phyloP scores from a whole-genome alignment of 1,140 invertebrate genomes.

The Drosophila kepulauana region DNA sequence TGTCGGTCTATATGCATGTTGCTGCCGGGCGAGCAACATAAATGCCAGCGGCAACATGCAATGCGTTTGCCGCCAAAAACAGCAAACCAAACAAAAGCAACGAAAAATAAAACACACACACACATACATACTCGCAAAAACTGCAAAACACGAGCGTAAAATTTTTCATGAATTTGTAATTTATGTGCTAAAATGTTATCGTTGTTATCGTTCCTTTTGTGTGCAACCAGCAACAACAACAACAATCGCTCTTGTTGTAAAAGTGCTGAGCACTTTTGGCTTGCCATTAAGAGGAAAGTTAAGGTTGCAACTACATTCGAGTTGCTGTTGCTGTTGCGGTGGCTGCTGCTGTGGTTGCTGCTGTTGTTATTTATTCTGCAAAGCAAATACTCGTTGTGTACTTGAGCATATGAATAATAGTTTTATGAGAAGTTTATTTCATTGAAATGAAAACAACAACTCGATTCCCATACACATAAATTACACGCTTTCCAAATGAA shows the following conservation, averaged over 20 bases:
- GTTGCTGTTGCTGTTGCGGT: neutral
- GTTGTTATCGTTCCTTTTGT: conserved; percentile 79
- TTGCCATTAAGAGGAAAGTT: conserved; percentile 34
- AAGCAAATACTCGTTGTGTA: conserved; percentile 10
- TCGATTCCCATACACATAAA: conserved; percentile 19
- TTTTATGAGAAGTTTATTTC: conserved; percentile 33
- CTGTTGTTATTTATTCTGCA: conserved; percentile 13
- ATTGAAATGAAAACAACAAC: conserved; percentile 33
- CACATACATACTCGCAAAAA: conserved; percentile 36
- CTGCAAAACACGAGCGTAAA: conserved; percentile 76
- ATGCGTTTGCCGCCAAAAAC: conserved; percentile 79
- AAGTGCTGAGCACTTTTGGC: conserved; percentile 54
- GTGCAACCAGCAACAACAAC: conserved; percentile 37
- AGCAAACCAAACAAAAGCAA: conserved; percentile 62
- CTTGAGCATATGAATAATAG: conserved; percentile 40
- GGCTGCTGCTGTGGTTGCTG: neutral
- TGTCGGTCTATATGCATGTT: conserved; percentile 58
- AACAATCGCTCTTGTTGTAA: conserved; percentile 36
- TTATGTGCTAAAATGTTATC: conserved; percentile 83
- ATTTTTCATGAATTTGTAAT: conserved; percentile 83
- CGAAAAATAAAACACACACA: conserved; percentile 37
- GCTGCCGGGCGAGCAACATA: conserved; percentile 58
- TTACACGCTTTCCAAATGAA: conserved; percentile 11
- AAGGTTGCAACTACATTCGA: conserved; percentile 28
- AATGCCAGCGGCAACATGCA: conserved; percentile 75